A percentile compares a stretch with the other conserved stretches of the same genome.
These are phyloP conservation scores for Nymphicus hollandicus DNA, from an alignment of 2,113 vertebrate species.

Conservation along the genomic window DNA sequence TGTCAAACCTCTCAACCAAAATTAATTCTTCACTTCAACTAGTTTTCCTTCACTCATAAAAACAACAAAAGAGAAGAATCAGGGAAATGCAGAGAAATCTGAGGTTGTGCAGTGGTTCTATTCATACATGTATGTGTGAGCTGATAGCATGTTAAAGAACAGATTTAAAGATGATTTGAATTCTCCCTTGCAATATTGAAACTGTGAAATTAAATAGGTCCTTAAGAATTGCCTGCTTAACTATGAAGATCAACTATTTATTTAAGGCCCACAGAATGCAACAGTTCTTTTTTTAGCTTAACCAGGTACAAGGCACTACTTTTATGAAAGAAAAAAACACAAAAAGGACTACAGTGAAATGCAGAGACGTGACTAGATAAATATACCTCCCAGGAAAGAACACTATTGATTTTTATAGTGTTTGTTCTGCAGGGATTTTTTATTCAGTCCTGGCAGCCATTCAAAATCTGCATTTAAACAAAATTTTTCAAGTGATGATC, in stretches of 20 bases:
- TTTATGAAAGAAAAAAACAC: not conserved
- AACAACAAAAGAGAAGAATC: not conserved
- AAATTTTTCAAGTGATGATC: conserved; percentile 28
- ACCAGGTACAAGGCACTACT: rapidly evolving
- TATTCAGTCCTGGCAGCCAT: conserved; percentile 15
- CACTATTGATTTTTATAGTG: conserved; percentile 32
- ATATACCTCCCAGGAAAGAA: conserved; percentile 1
- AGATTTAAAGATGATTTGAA: not conserved
- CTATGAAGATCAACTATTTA: not conserved
- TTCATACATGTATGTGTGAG: not conserved
- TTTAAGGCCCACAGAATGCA: not conserved
- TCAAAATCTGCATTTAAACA: conserved; percentile 56
- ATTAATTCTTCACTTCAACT: not conserved
- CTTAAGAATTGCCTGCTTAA: not conserved
- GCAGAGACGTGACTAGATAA: conserved; percentile 17
- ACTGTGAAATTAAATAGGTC: not conserved
- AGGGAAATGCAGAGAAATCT: not conserved
- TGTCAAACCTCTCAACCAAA: not conserved
- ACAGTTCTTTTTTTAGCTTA: not conserved
- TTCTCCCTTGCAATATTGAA: not conserved
- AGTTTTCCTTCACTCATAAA: not conserved
- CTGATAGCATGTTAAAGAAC: not conserved
- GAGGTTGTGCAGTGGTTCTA: not conserved
- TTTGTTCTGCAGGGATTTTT: conserved; percentile 47
- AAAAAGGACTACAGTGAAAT: conserved; percentile 6